Conservation (phyloP, 2,113 vertebrate species). For the Pandion haliaetus region DNA sequence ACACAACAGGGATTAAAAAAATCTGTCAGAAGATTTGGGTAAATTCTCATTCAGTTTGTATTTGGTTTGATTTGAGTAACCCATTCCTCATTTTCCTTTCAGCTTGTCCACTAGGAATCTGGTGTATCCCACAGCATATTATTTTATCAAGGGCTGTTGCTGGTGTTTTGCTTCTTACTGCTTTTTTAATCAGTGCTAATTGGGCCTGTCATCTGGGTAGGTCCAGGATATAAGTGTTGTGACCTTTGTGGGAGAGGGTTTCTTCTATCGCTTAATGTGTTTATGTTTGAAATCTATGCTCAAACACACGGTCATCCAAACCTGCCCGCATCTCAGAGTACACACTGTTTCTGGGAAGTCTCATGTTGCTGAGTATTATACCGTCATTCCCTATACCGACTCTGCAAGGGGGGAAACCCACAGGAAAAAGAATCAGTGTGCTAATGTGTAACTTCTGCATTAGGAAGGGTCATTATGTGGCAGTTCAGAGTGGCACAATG, state of each 20-base stretch:
- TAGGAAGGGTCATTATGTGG: background rate
- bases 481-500: background rate
- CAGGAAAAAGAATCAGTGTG: background rate
- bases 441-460: background rate
- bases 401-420: background rate
- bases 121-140: background rate
- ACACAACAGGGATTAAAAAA: conserved; percentile 48
- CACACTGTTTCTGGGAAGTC: background rate
- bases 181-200: background rate
- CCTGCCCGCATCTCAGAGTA: background rate
- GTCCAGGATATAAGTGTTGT: background rate
- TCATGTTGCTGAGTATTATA: background rate
- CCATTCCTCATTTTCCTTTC: conserved; percentile 6
- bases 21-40: conserved; percentile 32
- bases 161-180: background rate
- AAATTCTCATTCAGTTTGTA: background rate
- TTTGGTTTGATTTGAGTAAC: conserved; percentile 3
- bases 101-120: background rate
- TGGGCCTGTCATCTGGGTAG: background rate
- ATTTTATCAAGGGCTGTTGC: background rate
- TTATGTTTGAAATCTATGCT: conserved; percentile 28
- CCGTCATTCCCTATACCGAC: background rate
- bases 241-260: background rate
- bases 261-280: background rate
- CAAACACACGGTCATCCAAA: background rate